phyloP scores from a whole-genome alignment of 2,113 vertebrate species.

The Rhizomys pruinosus region DNA sequence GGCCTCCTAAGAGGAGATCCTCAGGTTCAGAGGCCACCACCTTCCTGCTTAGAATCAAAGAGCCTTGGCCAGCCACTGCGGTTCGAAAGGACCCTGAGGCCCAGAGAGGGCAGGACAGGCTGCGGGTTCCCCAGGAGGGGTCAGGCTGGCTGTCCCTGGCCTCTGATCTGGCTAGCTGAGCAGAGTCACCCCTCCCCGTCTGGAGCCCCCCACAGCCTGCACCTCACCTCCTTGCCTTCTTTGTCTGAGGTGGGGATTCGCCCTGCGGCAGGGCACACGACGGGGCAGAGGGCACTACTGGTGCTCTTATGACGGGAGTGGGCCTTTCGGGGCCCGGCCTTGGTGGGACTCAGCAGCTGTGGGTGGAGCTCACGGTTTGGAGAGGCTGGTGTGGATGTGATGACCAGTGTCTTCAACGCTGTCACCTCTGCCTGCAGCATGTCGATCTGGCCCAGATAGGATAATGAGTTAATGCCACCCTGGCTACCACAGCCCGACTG shows the following conservation, averaged over 20 bases:
- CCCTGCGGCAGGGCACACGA: slow-evolving; percentile 56
- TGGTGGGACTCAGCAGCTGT: slow-evolving; percentile 91
- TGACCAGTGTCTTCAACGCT: slow-evolving; percentile 95
- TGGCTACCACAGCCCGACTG: background rate
- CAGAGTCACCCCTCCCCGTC: accelerated
- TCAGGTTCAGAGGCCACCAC: background rate
- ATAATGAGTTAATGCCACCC: accelerated
- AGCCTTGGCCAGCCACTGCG: background rate
- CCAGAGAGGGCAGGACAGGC: background rate
- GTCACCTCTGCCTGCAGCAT: slow-evolving; percentile 97
- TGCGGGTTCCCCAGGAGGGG: background rate
- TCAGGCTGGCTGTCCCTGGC: background rate
- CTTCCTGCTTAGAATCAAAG: background rate
- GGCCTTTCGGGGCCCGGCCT: slow-evolving; percentile 87
- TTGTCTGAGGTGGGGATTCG: slow-evolving; percentile 74
- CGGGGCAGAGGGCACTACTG: slow-evolving; percentile 82
- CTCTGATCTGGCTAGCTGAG: no score
- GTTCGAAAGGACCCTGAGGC: background rate
- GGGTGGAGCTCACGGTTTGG: slow-evolving; percentile 97
- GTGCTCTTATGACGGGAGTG: slow-evolving; percentile 94
- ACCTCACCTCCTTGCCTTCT: slow-evolving; percentile 92
- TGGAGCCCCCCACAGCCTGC: accelerated
- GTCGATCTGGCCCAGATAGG: slow-evolving; percentile 90
- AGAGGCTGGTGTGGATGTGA: slow-evolving; percentile 96
- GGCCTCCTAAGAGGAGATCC: background rate